Evolutionary conservation across 2,797 vertebrate genomes (phyloP), one percentile per base, ranked within the genome.

Genomic region (Smutsia gigantea): DNA sequence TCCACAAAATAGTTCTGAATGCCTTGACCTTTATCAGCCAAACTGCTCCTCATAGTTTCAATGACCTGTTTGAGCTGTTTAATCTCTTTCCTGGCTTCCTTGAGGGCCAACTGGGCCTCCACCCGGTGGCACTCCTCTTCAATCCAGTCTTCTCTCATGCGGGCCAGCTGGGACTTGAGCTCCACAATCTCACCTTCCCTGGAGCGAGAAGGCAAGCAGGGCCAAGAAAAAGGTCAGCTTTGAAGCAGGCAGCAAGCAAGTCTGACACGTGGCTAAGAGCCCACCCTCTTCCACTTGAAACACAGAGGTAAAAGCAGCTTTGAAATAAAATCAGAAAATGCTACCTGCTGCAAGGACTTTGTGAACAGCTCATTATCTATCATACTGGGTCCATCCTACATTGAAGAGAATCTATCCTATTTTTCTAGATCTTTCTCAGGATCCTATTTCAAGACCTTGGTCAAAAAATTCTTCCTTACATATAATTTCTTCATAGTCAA

Each of bases 111-210:
- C 97, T 99, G 99, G 64, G 99, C 99, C 97, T 99, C 99, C 88
- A 99, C 99, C 17, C 99, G 98, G 96, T 99, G 99, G 95, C 99
- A 99, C 96, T 99, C 99, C 92, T 99, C 99, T 96, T 99, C 99
- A 53, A 99, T 99, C 99, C 99, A 99, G 98, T 99, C 99, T 95
- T 99, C 99, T 86, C 99, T 98, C 99, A 99, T 99, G 14, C 99
- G 98, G 75, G 98, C 97, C 90, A 99, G 98, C 98, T 99, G 99
- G 85, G 98, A 98, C 97, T 99, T 99, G 11, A 99, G 99, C 92
- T 99, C 99, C 81, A 98, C 98, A 63, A 99, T 99, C 98, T 99
- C 99, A 3, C 98, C 96, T 96, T 99, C 99, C 98, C 99, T 99
- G 83, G 3, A 89, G 87, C 5, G 74, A 51, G 61, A 78, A 93